These are phyloP conservation scores for Sarcophaga peregrina DNA, from an alignment of 1,140 invertebrate genomes.

Conservation along the genomic window DNA sequence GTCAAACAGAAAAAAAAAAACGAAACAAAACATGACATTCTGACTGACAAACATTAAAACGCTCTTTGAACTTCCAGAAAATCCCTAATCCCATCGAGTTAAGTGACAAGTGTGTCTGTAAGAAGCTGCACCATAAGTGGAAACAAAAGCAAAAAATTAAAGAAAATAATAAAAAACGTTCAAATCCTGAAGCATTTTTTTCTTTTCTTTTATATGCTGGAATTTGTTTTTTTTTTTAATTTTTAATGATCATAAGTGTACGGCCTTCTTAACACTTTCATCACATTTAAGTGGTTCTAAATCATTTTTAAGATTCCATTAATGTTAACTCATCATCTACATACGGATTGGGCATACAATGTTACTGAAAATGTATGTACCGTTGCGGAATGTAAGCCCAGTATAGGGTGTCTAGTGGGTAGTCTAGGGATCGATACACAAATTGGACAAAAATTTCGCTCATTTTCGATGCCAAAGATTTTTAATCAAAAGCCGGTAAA, in stretches of 20 bases:
- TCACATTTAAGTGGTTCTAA: not conserved
- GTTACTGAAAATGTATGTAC: too few relatives aligned
- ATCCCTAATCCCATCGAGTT: not conserved
- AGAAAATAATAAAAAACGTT: not conserved
- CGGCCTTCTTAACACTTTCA: constrained; percentile 10
- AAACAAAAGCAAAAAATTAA: too few relatives aligned
- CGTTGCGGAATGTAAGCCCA: too few relatives aligned
- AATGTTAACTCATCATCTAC: not conserved
- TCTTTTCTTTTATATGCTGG: not conserved
- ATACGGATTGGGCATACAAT: too few relatives aligned
- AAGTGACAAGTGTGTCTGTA: too few relatives aligned
- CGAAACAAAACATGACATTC: not conserved
- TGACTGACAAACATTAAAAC: not conserved
- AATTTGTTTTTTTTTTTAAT: not conserved
- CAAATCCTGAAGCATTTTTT: not conserved
- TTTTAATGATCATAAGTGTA: not conserved
- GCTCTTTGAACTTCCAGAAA: not conserved
- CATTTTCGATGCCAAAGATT: too few relatives aligned
- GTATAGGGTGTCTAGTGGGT: too few relatives aligned
- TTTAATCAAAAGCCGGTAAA: too few relatives aligned
- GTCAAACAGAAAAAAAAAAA: not conserved
- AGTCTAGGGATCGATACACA: too few relatives aligned
- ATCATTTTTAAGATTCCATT: constrained; percentile 19
- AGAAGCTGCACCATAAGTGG: too few relatives aligned
- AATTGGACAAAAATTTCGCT: too few relatives aligned